Percentiles rank a stretch among this genome's conserved stretches.
Conservation (phyloP, 2,888 invertebrate genomes). For the Melikaiella ostensackeni region DNA sequence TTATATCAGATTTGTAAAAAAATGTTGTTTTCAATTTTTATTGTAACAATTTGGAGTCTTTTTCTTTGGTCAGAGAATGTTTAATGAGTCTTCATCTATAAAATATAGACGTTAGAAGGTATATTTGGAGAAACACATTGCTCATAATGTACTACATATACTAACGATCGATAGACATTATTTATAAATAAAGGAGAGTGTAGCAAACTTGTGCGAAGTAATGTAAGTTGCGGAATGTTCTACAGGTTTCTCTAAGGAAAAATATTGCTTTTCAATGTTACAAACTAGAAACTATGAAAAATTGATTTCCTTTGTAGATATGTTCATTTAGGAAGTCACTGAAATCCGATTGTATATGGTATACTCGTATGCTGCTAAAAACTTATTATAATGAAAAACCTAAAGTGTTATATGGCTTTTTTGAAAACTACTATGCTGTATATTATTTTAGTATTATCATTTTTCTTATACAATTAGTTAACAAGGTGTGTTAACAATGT, state of each 20-base stretch:
- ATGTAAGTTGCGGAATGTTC: neutral
- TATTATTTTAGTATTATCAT: too few relatives aligned
- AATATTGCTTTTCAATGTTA: neutral
- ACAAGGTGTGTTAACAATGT: too few relatives aligned
- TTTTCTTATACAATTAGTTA: too few relatives aligned
- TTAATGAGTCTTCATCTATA: neutral
- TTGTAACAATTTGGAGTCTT: neutral
- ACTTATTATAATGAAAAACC: too few relatives aligned
- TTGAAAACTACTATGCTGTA: too few relatives aligned
- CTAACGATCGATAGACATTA: neutral
- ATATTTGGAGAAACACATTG: conserved; percentile 5
- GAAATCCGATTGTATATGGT: too few relatives aligned
- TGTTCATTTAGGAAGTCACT: too few relatives aligned
- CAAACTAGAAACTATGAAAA: neutral
- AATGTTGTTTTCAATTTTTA: too few relatives aligned
- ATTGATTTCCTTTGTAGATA: neutral
- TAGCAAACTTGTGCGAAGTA: neutral
- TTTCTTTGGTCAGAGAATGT: neutral
- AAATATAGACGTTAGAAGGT: neutral
- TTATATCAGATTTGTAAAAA: too few relatives aligned
- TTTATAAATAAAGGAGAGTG: conserved; percentile 1
- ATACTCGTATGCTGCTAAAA: too few relatives aligned
- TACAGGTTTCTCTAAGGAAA: neutral
- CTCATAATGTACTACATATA: neutral
- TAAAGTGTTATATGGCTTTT: too few relatives aligned